These are phyloP conservation scores for Megalopta genalis DNA, from an alignment of 1,140 invertebrate genomes.

Conservation along the genomic window DNA sequence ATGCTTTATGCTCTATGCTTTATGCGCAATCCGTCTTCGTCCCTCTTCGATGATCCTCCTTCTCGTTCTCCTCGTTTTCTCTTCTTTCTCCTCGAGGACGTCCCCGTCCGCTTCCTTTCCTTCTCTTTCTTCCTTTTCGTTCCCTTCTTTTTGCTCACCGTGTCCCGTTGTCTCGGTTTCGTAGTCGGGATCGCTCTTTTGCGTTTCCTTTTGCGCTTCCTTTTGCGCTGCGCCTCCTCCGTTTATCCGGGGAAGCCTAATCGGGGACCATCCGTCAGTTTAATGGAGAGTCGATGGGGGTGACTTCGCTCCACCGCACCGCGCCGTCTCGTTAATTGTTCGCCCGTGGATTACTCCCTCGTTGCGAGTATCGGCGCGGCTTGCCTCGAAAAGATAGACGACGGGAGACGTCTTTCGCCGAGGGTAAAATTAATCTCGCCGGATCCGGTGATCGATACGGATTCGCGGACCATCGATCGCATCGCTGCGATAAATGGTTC, in stretches of 20 bases:
- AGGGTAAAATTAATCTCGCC: no score
- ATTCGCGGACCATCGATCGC: no score
- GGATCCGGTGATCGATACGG: no score
- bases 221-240: background rate
- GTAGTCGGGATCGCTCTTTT: background rate
- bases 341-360: background rate
- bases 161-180: background rate
- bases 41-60: conserved; percentile 1
- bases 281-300: conserved; percentile 60
- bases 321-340: conserved; percentile 10
- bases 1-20: conserved; percentile 62
- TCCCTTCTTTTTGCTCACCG: background rate
- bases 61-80: no score
- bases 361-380: no score
- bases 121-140: background rate
- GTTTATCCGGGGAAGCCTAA: conserved; percentile 59
- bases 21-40: conserved; percentile 48
- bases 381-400: no score
- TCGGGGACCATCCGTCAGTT: conserved; percentile 61
- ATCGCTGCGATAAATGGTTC: no score
- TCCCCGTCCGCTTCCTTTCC: no score
- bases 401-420: no score
- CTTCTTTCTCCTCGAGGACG: no score
- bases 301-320: background rate
- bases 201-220: background rate